Evolutionary conservation across 2,888 invertebrate genomes (phyloP).

Genomic region (Anodontia alba): DNA sequence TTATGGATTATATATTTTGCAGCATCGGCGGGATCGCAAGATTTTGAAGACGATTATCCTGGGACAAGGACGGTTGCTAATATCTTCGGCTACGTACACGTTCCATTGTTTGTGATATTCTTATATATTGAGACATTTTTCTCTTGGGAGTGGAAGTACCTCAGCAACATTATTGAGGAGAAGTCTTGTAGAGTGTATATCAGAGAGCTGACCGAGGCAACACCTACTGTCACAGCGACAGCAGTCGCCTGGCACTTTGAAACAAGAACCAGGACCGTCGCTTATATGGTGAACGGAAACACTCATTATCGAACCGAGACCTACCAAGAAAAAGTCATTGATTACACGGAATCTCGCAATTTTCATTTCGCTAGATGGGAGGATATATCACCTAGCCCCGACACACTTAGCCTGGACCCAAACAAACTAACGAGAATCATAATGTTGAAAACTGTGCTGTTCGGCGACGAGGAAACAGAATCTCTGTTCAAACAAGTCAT

Average conservation of each 20-base stretch:
- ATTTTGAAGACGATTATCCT: background rate
- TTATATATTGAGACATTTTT: slow-evolving; percentile 3
- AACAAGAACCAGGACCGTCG: background rate
- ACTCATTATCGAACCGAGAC: background rate
- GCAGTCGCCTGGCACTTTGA: background rate
- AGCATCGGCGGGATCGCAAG: background rate
- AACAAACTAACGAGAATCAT: background rate
- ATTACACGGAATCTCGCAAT: background rate
- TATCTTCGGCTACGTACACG: background rate
- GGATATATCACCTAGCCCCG: slow-evolving; percentile 5
- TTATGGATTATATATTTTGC: background rate
- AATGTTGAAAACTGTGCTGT: background rate
- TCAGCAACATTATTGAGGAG: background rate
- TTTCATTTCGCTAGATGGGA: slow-evolving; percentile 6
- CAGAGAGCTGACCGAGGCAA: background rate
- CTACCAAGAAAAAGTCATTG: slow-evolving; percentile 1
- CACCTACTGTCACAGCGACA: background rate
- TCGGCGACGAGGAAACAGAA: background rate
- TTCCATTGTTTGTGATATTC: background rate
- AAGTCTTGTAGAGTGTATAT: background rate
- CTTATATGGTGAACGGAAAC: background rate
- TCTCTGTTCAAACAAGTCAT: background rate
- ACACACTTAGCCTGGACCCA: background rate
- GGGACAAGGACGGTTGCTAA: background rate
- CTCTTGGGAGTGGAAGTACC: slow-evolving; percentile 1